These are phyloP conservation scores for Akabosia matsudoensis DNA, from an alignment of 1,140 invertebrate species.

Conservation along the genomic window DNA sequence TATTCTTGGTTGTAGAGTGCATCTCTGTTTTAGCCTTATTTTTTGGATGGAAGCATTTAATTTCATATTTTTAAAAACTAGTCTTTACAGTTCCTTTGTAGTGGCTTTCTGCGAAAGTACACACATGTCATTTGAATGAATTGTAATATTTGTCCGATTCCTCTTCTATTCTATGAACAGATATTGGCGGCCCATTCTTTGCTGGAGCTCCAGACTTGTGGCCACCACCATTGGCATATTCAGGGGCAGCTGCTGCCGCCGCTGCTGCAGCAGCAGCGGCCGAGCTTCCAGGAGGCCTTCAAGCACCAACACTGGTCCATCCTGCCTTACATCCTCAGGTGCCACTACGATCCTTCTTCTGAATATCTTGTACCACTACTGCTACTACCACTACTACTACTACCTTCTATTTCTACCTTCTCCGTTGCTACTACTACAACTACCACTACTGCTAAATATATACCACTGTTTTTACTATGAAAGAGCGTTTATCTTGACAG, in stretches of 20 bases:
- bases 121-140: neutral
- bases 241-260: conserved; percentile 50
- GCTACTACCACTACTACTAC: conserved; percentile 4
- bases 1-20: too few species aligned
- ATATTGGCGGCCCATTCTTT: conserved; percentile 91
- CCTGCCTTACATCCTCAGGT: conserved; percentile 95
- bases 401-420: conserved; percentile 15
- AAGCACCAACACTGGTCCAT: conserved; percentile 85
- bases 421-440: conserved; percentile 8
- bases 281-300: conserved; percentile 76
- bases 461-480: neutral
- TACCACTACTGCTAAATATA: neutral
- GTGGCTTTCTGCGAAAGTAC: neutral
- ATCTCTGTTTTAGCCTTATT: too few species aligned
- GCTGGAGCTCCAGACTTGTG: conserved; percentile 86
- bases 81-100: too few species aligned
- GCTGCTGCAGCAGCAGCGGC: conserved; percentile 66
- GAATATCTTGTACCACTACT: conserved; percentile 71
- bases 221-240: conserved; percentile 85
- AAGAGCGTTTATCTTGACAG: neutral
- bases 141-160: conserved; percentile 13
- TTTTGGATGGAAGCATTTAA: too few species aligned
- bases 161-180: conserved; percentile 55
- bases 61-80: too few species aligned
- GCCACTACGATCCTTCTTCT: conserved; percentile 91